phyloP scores from a whole-genome alignment of 2,113 vertebrate species.

The Tachysurus vachellii region DNA sequence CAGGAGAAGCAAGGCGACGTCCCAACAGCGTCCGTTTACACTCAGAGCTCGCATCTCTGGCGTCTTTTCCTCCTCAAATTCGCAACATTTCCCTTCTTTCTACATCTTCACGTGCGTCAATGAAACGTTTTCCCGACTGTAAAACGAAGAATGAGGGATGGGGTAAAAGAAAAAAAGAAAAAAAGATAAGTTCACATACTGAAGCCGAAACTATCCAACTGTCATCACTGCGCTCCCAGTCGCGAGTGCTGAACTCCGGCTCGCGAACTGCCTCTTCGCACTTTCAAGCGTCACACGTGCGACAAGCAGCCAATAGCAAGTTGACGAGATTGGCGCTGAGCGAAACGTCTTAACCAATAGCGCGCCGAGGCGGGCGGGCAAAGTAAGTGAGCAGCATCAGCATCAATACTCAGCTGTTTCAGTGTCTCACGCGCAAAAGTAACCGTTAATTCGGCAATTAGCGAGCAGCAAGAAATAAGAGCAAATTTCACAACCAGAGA shows the following conservation, averaged over 20 bases:
- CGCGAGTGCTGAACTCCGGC: slow-evolving; percentile 11
- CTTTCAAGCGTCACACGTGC: slow-evolving; percentile 52
- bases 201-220: not conserved
- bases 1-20: slow-evolving; percentile 62
- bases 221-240: not conserved
- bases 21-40: slow-evolving; percentile 37
- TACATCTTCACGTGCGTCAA: not conserved
- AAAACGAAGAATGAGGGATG: no score
- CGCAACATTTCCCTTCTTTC: slow-evolving; percentile 8
- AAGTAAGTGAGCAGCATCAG: not conserved
- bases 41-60: slow-evolving; percentile 42
- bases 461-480: not conserved
- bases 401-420: not conserved
- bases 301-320: slow-evolving; percentile 48
- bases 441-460: not conserved
- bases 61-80: slow-evolving; percentile 23
- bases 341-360: slow-evolving; percentile 43
- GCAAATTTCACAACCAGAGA: not conserved
- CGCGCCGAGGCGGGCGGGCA: slow-evolving; percentile 45
- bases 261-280: slow-evolving; percentile 24
- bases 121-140: not conserved
- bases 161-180: not conserved
- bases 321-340: slow-evolving; percentile 36
- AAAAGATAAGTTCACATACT: not conserved
- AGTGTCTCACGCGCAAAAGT: not conserved